phyloP scores from a whole-genome alignment of 1,140 invertebrate genomes.

The Halesus radiatus region DNA sequence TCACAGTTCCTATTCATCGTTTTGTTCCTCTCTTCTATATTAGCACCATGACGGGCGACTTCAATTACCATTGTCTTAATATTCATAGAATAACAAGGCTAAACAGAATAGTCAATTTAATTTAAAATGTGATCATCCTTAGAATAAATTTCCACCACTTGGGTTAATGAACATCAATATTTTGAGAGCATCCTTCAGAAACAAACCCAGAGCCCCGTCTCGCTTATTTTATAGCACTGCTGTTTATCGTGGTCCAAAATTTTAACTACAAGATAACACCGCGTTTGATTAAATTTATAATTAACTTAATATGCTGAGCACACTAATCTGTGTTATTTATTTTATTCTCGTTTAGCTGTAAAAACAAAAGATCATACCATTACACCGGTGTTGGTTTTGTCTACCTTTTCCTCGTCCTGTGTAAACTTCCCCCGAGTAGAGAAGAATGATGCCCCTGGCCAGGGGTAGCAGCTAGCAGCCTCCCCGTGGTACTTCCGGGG shows the following conservation, averaged over 20 bases:
- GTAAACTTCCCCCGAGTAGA: constrained; percentile 25
- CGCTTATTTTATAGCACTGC: background rate
- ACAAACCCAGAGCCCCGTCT: background rate
- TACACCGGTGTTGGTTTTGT: constrained; percentile 31
- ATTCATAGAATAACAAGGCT: no score
- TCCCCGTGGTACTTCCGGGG: background rate
- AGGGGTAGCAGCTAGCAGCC: background rate
- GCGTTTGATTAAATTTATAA: constrained; percentile 38
- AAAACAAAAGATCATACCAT: constrained; percentile 44
- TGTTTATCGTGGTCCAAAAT: constrained; percentile 28
- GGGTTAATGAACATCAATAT: constrained; percentile 23
- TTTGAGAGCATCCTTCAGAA: background rate
- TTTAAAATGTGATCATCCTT: no score
- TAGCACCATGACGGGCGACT: no score
- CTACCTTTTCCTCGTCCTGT: constrained; percentile 14
- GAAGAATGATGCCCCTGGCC: constrained; percentile 19
- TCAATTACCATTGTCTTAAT: no score
- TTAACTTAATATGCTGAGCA: constrained; percentile 39
- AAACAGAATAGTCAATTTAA: no score
- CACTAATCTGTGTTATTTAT: constrained; percentile 40
- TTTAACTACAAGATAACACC: constrained; percentile 42
- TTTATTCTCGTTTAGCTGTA: constrained; percentile 43
- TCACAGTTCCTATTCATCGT: no score
- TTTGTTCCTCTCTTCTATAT: no score
- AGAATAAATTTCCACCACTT: background rate